phyloP scores from a whole-genome alignment of 2,113 vertebrate species.

The Grammomys surdaster region DNA sequence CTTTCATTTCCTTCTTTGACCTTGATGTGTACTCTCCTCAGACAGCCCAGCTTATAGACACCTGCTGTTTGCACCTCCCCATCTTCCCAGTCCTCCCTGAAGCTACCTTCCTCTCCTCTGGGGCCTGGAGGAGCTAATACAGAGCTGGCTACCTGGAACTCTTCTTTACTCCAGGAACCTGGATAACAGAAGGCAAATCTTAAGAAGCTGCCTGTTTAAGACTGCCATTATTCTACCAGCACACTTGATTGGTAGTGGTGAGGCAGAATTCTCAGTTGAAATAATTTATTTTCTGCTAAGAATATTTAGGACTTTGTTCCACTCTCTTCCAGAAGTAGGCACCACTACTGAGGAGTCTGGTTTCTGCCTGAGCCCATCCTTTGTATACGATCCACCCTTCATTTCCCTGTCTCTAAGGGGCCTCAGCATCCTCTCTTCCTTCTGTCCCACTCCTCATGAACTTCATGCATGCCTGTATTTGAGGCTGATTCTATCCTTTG shows the following conservation, averaged over 20 bases:
- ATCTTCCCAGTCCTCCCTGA: not conserved
- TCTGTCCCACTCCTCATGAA: not conserved
- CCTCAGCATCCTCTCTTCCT: slow-evolving; percentile 17
- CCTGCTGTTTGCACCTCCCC: not conserved
- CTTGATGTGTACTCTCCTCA: slow-evolving; percentile 25
- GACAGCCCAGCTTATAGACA: not conserved
- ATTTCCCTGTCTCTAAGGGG: not conserved
- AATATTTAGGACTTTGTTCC: slow-evolving; percentile 1
- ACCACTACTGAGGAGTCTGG: not conserved
- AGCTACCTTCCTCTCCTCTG: not conserved
- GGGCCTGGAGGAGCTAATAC: not conserved
- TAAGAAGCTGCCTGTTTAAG: not conserved
- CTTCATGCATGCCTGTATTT: not conserved
- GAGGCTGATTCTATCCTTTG: slow-evolving; percentile 39
- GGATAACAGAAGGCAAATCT: not conserved
- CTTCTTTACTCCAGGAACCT: not conserved
- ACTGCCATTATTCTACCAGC: not conserved
- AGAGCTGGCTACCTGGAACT: not conserved
- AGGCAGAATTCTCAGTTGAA: slow-evolving; percentile 27
- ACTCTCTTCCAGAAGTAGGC: not conserved
- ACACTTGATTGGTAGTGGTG: not conserved
- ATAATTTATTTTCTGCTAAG: not conserved
- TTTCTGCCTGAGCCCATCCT: not conserved
- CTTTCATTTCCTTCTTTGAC: slow-evolving; percentile 26
- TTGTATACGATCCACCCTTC: not conserved